Evolutionary conservation across 2,797 vertebrate species (phyloP), one percentile per base, ranked within the genome.

Genomic region (Darevskia nairensis): DNA sequence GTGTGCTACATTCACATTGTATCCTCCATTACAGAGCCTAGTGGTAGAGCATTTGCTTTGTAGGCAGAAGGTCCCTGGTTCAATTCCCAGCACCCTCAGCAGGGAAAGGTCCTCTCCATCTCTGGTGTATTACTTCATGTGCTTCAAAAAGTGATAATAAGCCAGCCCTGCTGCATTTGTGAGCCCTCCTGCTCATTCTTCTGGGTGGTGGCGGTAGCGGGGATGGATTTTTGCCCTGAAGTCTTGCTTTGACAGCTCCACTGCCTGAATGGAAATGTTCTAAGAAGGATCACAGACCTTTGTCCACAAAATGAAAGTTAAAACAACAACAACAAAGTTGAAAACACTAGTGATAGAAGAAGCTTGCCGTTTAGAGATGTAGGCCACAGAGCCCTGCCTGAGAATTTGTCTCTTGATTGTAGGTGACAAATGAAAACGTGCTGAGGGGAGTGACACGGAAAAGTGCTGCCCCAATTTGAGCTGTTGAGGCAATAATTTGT

Each of bases 401-500:
- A 92, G 50, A 92, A 72, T n/a, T 89, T 7, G 84, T 89, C 86
- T 59, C 89, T 86, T 91, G 92, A 93, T 95, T 95, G 91, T 91
- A 93, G 88, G 88, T 93, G 89, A 88, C 93, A 93, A 95, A 96
- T 93, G 93, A 87, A 84, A 94, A 68, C 46, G 86, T 90, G 59
- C 72, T 87, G 89, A 89, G 95, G 90, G 91, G 95, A 96, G 93
- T 93, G 93, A 91, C 93, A 94, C 82, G 94, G 93, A 94, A 95
- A 91, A 94, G 91, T 83, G 90, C 89, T 94, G 90, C 93, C 91
- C 94, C 89, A 88, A 84, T 95, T 91, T 91, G 91, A 94, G 94
- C 92, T 94, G 93, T 92, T 95, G 92, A 90, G 93, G 92, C 91
- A 94, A 94, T 96, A 94, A 95, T 94, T 96, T 95, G 92, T 95